Evolutionary conservation across 1,140 invertebrate genomes (phyloP).

Genomic region (Rhyacophila brunnea): DNA sequence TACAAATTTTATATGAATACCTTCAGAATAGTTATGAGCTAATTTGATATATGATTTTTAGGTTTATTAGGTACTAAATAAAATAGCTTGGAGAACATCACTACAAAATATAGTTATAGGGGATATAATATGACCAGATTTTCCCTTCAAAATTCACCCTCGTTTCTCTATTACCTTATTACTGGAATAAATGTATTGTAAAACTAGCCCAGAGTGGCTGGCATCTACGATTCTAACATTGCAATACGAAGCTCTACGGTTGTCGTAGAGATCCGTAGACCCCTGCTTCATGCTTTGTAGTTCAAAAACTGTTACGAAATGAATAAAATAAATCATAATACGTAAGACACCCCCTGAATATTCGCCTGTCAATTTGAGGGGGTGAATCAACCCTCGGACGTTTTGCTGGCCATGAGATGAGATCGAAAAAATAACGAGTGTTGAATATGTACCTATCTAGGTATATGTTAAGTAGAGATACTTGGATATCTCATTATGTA

Average conservation of each 20-base stretch:
- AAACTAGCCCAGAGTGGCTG: conserved; percentile 26
- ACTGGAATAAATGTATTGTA: conserved; percentile 33
- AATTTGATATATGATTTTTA: too few species aligned
- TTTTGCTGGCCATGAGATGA: background rate
- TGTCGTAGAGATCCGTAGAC: background rate
- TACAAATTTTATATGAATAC: too few species aligned
- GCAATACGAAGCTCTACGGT: too few species aligned
- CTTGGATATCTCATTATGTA: too few species aligned
- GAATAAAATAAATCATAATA: conserved; percentile 34
- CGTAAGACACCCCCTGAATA: conserved; percentile 7
- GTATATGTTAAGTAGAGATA: too few species aligned
- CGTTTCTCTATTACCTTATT: conserved; percentile 22
- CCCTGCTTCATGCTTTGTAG: background rate
- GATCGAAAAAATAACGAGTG: too few species aligned
- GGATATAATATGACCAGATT: conserved; percentile 1
- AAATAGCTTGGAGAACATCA: too few species aligned
- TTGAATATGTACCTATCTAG: too few species aligned
- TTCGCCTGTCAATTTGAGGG: background rate
- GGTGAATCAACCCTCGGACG: conserved; percentile 13
- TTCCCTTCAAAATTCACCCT: background rate
- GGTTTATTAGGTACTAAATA: too few species aligned
- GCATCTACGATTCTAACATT: background rate
- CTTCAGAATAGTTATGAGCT: too few species aligned
- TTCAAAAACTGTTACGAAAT: conserved; percentile 17
- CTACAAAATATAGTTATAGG: too few species aligned